A percentile compares a stretch with the other conserved stretches of the same genome.
Evolutionary conservation across 2,113 vertebrate genomes (phyloP).

Genomic region (Eptesicus fuscus): DNA sequence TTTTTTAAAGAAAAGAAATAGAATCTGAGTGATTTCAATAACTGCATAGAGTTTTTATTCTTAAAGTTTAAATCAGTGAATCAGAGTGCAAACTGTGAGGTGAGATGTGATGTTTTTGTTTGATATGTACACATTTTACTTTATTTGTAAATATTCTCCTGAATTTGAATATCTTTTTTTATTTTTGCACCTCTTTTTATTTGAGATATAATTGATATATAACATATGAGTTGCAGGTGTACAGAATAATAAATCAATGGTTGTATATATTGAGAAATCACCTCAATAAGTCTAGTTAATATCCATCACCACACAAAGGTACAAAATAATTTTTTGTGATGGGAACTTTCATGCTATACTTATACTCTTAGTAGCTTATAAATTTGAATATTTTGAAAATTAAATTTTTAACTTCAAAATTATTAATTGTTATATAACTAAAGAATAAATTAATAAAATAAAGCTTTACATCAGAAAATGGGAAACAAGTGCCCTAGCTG

Average conservation of each 20-base stretch:
- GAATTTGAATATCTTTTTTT: conserved; percentile 24
- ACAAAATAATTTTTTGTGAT: not conserved
- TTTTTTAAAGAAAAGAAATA: not conserved
- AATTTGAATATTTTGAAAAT: conserved; percentile 23
- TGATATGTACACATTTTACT: not conserved
- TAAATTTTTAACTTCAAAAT: conserved; percentile 10
- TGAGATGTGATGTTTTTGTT: not conserved
- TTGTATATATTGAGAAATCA: not conserved
- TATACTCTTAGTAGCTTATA: not conserved
- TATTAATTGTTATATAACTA: not conserved
- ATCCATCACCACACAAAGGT: not conserved
- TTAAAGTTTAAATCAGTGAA: conserved; percentile 6
- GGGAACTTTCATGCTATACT: not conserved
- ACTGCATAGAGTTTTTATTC: not conserved
- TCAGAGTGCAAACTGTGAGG: not conserved
- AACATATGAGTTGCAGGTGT: not conserved
- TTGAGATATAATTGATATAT: not conserved
- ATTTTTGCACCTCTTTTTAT: not conserved
- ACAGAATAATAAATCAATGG: not conserved
- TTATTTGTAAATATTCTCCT: not conserved
- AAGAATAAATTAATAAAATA: not conserved
- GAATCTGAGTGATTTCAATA: not conserved
- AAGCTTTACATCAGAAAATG: not conserved
- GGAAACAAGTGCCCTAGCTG: not conserved
- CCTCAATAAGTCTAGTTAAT: not conserved